Conservation (phyloP, 2,888 invertebrate species). For the Crioceris asparagi region DNA sequence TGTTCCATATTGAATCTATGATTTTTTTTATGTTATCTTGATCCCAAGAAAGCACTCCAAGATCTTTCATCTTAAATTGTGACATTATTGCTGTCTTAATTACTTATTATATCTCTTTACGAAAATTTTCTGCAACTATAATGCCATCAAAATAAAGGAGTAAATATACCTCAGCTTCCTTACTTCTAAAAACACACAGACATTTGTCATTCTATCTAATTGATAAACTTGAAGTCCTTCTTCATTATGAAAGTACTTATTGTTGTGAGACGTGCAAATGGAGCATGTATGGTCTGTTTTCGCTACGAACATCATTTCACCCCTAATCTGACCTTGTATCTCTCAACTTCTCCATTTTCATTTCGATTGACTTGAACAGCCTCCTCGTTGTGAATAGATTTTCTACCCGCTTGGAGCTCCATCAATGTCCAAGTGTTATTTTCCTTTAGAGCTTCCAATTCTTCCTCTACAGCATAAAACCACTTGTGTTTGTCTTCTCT, state of each 20-base stretch:
- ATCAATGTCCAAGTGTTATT: not conserved
- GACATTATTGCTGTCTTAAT: no score
- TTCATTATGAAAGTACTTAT: not conserved
- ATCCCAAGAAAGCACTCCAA: no score
- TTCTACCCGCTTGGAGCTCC: not conserved
- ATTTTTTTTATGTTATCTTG: no score
- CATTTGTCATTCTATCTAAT: no score
- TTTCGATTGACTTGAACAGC: not conserved
- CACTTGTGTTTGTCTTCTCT: not conserved
- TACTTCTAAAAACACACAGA: no score
- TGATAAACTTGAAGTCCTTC: not conserved
- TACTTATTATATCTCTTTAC: no score
- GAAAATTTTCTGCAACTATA: no score
- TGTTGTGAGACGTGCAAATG: conserved; percentile 1
- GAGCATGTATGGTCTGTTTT: not conserved
- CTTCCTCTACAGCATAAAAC: not conserved
- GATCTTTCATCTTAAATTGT: no score
- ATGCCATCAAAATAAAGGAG: no score
- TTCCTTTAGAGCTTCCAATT: not conserved
- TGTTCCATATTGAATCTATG: no score
- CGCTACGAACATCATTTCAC: not conserved
- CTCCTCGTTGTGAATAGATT: not conserved
- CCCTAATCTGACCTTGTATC: no score
- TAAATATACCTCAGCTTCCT: no score
- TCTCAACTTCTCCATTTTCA: not conserved